Conservation (phyloP, 2,888 invertebrate species). For the Psylliodes chrysocephalus region DNA sequence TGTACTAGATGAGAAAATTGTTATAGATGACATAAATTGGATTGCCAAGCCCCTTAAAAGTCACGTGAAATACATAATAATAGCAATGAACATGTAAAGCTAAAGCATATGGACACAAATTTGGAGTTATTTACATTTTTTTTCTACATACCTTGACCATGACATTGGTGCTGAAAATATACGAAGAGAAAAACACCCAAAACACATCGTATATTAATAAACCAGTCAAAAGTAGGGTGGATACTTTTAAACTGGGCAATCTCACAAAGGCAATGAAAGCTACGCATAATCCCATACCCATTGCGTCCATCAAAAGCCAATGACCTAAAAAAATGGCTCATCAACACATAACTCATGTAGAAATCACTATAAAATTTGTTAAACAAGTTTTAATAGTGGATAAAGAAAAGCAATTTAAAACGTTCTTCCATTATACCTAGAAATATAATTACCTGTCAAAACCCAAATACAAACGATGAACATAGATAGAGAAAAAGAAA, state of each 20-base stretch:
- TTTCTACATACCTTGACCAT: slow-evolving; percentile 86
- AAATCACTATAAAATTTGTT: too few species aligned
- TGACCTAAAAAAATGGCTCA: slow-evolving; percentile 69
- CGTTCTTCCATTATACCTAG: too few species aligned
- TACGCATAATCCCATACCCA: slow-evolving; percentile 98
- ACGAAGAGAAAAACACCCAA: slow-evolving; percentile 99
- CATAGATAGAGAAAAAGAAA: slow-evolving; percentile 91
- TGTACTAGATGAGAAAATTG: too few species aligned
- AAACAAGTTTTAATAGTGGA: too few species aligned
- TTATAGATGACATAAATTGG: too few species aligned
- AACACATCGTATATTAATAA: slow-evolving; percentile 96
- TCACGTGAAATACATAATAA: too few species aligned
- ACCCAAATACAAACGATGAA: slow-evolving; percentile 98
- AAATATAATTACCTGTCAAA: slow-evolving; percentile 73
- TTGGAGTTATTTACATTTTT: too few species aligned
- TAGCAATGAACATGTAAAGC: too few species aligned
- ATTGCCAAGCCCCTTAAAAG: too few species aligned
- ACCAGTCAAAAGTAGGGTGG: slow-evolving; percentile 92
- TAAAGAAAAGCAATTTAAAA: too few species aligned
- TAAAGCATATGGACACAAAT: too few species aligned
- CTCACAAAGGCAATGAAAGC: slow-evolving; percentile 97
- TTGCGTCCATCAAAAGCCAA: slow-evolving; percentile 98
- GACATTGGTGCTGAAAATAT: slow-evolving; percentile 97
- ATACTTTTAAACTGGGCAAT: slow-evolving; percentile 94
- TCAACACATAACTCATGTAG: too few species aligned